Evolutionary conservation across 2,888 invertebrate species (phyloP).

Genomic region (Odontomyia ornata): DNA sequence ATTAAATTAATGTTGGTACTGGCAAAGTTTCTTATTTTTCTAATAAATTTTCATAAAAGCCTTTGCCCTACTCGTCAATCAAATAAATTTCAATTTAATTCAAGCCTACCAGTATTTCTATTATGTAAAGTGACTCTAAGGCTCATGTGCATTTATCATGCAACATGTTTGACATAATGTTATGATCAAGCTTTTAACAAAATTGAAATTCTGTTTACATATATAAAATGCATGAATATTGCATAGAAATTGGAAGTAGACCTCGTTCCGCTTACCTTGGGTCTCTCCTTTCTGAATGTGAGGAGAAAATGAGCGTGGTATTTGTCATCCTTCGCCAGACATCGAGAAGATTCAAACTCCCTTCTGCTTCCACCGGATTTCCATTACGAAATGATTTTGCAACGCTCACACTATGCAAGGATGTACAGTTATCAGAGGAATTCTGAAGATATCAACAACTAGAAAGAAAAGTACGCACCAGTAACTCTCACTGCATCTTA

Average conservation of each 20-base stretch:
- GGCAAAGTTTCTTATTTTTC: no score
- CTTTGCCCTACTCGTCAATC: no score
- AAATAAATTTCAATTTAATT: no score
- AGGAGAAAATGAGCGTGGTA: not conserved
- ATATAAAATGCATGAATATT: conserved; percentile 13
- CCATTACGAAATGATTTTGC: conserved; percentile 47
- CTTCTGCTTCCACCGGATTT: conserved; percentile 43
- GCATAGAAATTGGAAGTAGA: not conserved
- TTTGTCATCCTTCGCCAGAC: conserved; percentile 19
- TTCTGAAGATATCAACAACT: not conserved
- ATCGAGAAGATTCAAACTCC: conserved; percentile 44
- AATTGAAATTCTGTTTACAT: conserved; percentile 49
- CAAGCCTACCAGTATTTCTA: no score
- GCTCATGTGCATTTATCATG: conserved; percentile 46
- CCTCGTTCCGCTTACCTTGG: not conserved
- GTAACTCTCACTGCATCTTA: not conserved
- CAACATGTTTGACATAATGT: conserved; percentile 49
- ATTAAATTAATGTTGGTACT: no score
- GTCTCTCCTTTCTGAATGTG: not conserved
- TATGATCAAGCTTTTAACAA: conserved; percentile 49
- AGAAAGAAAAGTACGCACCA: not conserved
- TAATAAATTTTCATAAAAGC: no score
- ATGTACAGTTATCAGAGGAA: not conserved
- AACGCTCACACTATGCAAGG: no score
- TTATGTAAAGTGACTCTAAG: no score